These are phyloP conservation scores for Hyposoter dolosus DNA, from an alignment of 2,888 invertebrate genomes.

Conservation along the genomic window DNA sequence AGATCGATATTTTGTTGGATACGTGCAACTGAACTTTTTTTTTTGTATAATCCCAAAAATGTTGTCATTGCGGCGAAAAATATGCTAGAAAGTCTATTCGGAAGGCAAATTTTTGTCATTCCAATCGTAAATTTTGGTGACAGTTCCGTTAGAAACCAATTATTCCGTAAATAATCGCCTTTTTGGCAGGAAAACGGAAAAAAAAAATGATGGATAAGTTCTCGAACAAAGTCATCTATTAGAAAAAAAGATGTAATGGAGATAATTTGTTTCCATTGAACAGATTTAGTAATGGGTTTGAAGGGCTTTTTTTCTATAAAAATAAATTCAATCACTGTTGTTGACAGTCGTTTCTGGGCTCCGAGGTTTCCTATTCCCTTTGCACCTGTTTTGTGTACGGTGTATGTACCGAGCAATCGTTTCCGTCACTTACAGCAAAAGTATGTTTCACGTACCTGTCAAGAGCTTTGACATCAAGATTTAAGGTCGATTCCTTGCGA, in stretches of 20 bases:
- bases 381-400: conserved; percentile 24
- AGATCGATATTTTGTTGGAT: too few relatives aligned
- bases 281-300: background rate
- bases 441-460: conserved; percentile 75
- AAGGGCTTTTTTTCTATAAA: background rate
- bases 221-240: too few relatives aligned
- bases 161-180: too few relatives aligned
- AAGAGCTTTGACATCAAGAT: conserved; percentile 76
- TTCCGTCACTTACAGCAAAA: conserved; percentile 32
- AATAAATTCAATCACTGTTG: conserved; percentile 36
- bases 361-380: conserved; percentile 4
- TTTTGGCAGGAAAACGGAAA: too few relatives aligned
- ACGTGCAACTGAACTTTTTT: too few relatives aligned
- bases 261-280: background rate
- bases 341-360: conserved; percentile 21
- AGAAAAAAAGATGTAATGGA: background rate
- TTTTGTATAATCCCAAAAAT: too few relatives aligned
- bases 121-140: too few relatives aligned
- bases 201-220: too few relatives aligned
- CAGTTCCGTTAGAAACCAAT: too few relatives aligned
- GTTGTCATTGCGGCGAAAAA: too few relatives aligned
- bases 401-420: conserved; percentile 31
- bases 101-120: too few relatives aligned
- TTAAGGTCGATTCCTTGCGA: conserved; percentile 71
- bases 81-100: too few relatives aligned